Conservation (phyloP, 2,888 invertebrate genomes). For the Protophormia terraenovae region DNA sequence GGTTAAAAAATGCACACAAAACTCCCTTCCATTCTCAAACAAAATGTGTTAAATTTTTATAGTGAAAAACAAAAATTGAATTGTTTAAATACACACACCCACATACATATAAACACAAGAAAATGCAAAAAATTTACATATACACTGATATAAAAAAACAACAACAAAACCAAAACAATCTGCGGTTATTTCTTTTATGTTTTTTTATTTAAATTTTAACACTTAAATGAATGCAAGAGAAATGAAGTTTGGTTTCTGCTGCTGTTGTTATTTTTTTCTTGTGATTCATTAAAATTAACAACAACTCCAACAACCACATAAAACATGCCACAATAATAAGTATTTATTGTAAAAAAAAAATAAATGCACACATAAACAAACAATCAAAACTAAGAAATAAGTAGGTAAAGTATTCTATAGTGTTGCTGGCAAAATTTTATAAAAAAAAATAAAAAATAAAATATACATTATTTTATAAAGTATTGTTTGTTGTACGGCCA, state of each 20-base stretch:
- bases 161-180: constrained; percentile 44
- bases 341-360: neutral
- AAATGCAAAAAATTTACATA: neutral
- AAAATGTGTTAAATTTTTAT: constrained; percentile 24
- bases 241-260: constrained; percentile 49
- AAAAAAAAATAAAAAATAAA: neutral
- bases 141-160: neutral
- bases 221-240: constrained; percentile 62
- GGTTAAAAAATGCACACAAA: constrained; percentile 9
- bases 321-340: constrained; percentile 41
- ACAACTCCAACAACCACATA: constrained; percentile 37
- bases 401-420: constrained; percentile 56
- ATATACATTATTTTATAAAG: neutral
- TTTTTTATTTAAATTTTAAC: constrained; percentile 48
- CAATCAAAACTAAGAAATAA: constrained; percentile 47
- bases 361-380: constrained; percentile 13
- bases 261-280: neutral
- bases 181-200: constrained; percentile 43
- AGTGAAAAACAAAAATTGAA: neutral
- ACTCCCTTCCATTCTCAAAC: neutral
- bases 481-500: neutral
- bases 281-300: constrained; percentile 21
- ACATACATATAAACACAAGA: neutral
- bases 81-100: neutral
- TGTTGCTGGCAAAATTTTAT: neutral